phyloP scores from a whole-genome alignment of 1,140 invertebrate species.

The Rhopalosiphum padi region DNA sequence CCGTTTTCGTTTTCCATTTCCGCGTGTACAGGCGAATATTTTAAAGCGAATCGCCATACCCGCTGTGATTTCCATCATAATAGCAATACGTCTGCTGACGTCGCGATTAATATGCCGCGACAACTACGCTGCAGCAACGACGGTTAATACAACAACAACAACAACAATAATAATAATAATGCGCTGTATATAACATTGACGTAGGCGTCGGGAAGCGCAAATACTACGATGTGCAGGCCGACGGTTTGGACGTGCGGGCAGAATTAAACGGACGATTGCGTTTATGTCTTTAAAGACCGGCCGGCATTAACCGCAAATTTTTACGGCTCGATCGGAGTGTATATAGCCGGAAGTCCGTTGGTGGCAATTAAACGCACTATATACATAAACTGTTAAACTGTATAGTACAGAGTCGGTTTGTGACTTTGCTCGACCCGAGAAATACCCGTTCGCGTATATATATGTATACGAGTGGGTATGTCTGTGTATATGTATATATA shows the following conservation, averaged over 20 bases:
- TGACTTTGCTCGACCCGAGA: not conserved
- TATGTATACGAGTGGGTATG: too few species aligned
- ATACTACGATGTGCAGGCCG: not conserved
- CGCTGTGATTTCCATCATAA: not conserved
- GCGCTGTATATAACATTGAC: not conserved
- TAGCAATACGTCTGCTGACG: not conserved
- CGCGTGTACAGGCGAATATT: not conserved
- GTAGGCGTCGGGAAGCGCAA: not conserved
- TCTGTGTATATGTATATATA: not conserved
- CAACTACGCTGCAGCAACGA: not conserved
- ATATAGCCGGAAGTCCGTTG: constrained; percentile 15
- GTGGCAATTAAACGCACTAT: not conserved
- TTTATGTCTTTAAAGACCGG: constrained; percentile 12
- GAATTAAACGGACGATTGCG: constrained; percentile 16
- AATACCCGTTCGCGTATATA: not conserved
- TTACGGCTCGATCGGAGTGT: not conserved
- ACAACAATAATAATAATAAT: constrained; percentile 3
- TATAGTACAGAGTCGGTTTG: not conserved
- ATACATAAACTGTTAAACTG: not conserved
- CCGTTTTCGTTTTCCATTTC: not conserved
- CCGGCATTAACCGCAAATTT: not conserved
- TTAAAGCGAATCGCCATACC: not conserved
- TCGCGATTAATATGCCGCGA: not conserved
- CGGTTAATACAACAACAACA: not conserved
- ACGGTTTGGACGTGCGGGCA: not conserved